Evolutionary conservation across 2,888 invertebrate species (phyloP).

Genomic region (Chrysolina haemoptera): DNA sequence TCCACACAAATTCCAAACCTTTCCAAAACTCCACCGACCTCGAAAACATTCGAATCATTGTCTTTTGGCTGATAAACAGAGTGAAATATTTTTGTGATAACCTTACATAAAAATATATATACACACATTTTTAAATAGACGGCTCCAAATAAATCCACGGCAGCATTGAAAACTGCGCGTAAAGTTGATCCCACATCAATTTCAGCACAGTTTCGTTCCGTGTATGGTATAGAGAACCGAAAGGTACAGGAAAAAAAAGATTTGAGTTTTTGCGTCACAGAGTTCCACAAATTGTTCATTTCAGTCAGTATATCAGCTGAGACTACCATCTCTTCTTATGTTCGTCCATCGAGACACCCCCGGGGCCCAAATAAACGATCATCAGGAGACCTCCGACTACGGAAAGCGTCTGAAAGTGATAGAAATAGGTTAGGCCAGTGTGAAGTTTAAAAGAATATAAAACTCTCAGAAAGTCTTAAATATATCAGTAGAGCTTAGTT

Average conservation of each 20-base stretch:
- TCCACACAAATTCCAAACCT: background rate
- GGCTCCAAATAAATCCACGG: constrained; percentile 33
- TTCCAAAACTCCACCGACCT: background rate
- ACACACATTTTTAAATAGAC: constrained; percentile 35
- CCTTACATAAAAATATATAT: constrained; percentile 36
- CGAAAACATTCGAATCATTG: background rate
- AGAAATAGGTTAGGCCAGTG: constrained; percentile 21
- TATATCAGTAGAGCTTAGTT: too few relatives aligned
- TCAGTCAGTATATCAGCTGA: constrained; percentile 44
- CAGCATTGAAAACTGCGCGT: constrained; percentile 28
- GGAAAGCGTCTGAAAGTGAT: constrained; percentile 90
- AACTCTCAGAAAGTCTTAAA: too few relatives aligned
- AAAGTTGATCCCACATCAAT: constrained; percentile 29
- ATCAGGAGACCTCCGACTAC: constrained; percentile 98
- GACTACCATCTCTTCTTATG: constrained; percentile 98
- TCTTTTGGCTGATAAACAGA: background rate
- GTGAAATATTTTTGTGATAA: constrained; percentile 3
- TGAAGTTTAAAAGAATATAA: too few relatives aligned
- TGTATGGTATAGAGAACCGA: constrained; percentile 18
- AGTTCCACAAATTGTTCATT: constrained; percentile 41
- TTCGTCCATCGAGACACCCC: constrained; percentile 99
- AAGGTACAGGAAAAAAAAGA: constrained; percentile 30
- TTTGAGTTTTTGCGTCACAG: constrained; percentile 35
- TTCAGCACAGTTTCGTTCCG: constrained; percentile 9
- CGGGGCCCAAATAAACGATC: constrained; percentile 98